These are phyloP conservation scores for Nestor notabilis DNA, from an alignment of 2,113 vertebrate genomes.

Conservation along the genomic window DNA sequence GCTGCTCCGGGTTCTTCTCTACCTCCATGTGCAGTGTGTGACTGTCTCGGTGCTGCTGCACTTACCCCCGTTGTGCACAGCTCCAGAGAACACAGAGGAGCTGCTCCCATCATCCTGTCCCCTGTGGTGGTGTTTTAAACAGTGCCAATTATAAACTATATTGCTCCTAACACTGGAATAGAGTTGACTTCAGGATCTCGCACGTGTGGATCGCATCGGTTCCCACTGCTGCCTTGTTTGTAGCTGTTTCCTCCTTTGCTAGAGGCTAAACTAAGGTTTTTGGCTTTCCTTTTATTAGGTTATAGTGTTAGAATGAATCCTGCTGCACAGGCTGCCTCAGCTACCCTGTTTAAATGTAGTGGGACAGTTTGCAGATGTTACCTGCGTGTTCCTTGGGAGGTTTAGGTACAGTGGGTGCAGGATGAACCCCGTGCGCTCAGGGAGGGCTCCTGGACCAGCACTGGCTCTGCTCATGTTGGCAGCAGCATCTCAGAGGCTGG, in stretches of 20 bases:
- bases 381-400: background rate
- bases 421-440: rapidly evolving
- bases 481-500: background rate
- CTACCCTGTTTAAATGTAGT: rapidly evolving
- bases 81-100: background rate
- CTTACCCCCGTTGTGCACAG: rapidly evolving
- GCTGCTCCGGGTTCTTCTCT: background rate
- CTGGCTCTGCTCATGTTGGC: background rate
- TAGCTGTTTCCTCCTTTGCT: background rate
- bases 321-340: background rate
- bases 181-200: background rate
- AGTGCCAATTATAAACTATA: rapidly evolving
- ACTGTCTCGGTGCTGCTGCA: rapidly evolving
- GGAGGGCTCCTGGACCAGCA: background rate
- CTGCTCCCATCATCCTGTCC: background rate
- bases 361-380: rapidly evolving
- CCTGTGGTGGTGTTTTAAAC: rapidly evolving
- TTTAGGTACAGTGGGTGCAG: background rate
- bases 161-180: background rate
- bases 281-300: background rate
- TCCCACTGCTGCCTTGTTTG: background rate
- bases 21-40: rapidly evolving
- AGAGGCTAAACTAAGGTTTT: background rate
- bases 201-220: rapidly evolving
- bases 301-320: background rate